These are phyloP conservation scores for Glyptemys insculpta DNA, from an alignment of 2,797 vertebrate genomes.

Conservation along the genomic window DNA sequence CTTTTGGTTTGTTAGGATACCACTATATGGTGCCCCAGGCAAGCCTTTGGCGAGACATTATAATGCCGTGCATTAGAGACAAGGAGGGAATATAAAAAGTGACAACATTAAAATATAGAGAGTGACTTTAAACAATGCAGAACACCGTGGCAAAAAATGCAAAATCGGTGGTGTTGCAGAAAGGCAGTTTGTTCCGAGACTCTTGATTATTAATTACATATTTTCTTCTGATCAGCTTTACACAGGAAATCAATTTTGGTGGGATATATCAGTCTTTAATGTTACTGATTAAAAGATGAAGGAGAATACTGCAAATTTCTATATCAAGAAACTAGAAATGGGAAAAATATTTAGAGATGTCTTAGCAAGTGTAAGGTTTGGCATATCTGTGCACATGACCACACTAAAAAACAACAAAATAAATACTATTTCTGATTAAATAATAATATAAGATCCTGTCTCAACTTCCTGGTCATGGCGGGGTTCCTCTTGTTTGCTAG, in stretches of 20 bases:
- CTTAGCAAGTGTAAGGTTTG: neutral
- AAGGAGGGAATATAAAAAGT: neutral
- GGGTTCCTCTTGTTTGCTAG: too few relatives aligned
- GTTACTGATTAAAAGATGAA: neutral
- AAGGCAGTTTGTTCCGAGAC: neutral
- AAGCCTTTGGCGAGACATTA: neutral
- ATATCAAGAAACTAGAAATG: neutral
- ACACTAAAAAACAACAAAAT: neutral
- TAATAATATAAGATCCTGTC: neutral
- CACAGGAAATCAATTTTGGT: neutral
- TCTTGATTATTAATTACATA: neutral
- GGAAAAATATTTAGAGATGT: neutral
- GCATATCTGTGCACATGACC: neutral
- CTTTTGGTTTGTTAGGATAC: conserved; percentile 51
- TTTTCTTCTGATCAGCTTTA: fast-evolving
- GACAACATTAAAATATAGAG: fast-evolving
- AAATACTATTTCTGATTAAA: neutral
- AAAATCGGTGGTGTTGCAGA: neutral
- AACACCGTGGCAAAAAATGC: neutral
- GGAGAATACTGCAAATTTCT: neutral
- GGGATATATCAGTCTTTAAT: neutral
- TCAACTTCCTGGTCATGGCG: neutral
- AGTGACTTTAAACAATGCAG: neutral
- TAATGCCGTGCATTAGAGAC: neutral
- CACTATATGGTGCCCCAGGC: neutral